Conservation (phyloP, 2,888 invertebrate species). For the Liopterus haemorrhoidalis region DNA sequence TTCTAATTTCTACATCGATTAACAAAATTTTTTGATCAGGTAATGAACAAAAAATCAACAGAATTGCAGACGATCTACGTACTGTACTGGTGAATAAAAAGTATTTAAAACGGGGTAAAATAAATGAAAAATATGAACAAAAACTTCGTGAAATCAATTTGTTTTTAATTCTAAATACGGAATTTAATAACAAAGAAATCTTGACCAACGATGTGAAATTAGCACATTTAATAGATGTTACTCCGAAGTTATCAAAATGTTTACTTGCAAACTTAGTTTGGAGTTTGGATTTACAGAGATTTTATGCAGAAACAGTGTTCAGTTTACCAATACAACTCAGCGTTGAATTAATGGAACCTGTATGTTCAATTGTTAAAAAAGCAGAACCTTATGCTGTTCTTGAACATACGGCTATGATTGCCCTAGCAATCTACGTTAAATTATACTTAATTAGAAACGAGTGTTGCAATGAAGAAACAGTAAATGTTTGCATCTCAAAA, state of each 20-base stretch:
- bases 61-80: constrained; percentile 13
- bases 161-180: constrained; percentile 17
- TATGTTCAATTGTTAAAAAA: constrained; percentile 13
- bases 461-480: constrained; percentile 1
- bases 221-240: constrained; percentile 14
- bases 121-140: constrained; percentile 13
- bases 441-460: constrained; percentile 15
- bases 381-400: constrained; percentile 13
- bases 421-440: constrained; percentile 15
- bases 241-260: constrained; percentile 18
- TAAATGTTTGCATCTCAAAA: constrained; percentile 5
- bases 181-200: constrained; percentile 10
- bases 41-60: constrained; percentile 18
- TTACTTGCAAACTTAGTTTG: constrained; percentile 11
- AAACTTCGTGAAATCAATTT: constrained; percentile 12
- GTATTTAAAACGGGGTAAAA: constrained; percentile 7
- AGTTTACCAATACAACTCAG: constrained; percentile 15
- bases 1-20: neutral
- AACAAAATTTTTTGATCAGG: constrained; percentile 10
- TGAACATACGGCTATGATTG: constrained; percentile 13
- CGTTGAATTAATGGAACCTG: constrained; percentile 16
- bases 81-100: constrained; percentile 9
- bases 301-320: constrained; percentile 17
- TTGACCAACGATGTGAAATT: constrained; percentile 9
- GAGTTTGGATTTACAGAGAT: constrained; percentile 8